Evolutionary conservation across 2,113 vertebrate genomes (phyloP).

Genomic region (Onychostoma macrolepis): DNA sequence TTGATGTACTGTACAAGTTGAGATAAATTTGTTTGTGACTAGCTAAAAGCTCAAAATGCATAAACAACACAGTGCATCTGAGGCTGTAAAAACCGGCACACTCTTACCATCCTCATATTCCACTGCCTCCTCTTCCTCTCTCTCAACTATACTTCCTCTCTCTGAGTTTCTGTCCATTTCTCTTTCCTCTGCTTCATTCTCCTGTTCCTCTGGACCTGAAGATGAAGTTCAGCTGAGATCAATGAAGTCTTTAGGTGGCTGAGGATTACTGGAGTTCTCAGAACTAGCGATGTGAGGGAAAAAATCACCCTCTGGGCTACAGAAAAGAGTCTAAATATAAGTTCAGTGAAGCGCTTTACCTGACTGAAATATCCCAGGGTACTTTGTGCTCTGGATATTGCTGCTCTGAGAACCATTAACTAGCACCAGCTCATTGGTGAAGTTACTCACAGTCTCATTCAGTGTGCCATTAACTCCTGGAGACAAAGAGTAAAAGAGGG

Average conservation of each 20-base stretch:
- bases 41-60: neutral
- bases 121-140: neutral
- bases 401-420: constrained; percentile 30
- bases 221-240: constrained; percentile 17
- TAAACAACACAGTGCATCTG: neutral
- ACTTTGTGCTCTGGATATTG: constrained; percentile 9
- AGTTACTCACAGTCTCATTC: constrained; percentile 38
- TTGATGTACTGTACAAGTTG: neutral
- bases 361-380: constrained; percentile 15
- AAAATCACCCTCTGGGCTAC: neutral
- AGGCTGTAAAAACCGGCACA: neutral
- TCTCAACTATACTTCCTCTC: constrained; percentile 33
- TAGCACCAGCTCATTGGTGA: constrained; percentile 18
- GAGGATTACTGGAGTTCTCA: neutral
- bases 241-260: neutral
- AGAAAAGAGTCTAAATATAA: neutral
- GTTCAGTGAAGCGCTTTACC: constrained; percentile 1
- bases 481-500: neutral
- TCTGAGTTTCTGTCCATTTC: constrained; percentile 40
- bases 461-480: constrained; percentile 26
- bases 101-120: constrained; percentile 23
- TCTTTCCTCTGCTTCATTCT: constrained; percentile 46
- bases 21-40: constrained; percentile 4
- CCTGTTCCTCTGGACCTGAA: constrained; percentile 28
- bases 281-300: neutral